Evolutionary conservation across 2,113 vertebrate genomes (phyloP).

Genomic region (Pipra filicauda): DNA sequence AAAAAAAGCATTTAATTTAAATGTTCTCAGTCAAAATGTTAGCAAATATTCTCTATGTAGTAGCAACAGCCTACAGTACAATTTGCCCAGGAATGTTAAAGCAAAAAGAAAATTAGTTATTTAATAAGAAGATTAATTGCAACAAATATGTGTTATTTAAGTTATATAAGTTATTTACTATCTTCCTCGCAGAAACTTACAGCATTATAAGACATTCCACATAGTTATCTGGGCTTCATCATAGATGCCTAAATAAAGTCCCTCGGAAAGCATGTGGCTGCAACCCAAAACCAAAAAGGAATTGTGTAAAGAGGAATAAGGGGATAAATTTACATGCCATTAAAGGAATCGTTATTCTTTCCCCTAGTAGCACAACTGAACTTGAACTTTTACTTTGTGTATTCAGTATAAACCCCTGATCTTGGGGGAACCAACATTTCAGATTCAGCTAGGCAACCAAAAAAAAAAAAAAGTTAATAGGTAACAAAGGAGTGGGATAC

Average conservation of each 20-base stretch:
- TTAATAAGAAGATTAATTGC: background rate
- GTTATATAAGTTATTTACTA: background rate
- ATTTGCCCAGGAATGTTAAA: background rate
- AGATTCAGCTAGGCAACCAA: background rate
- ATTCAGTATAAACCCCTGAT: background rate
- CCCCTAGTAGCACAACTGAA: background rate
- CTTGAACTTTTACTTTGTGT: background rate
- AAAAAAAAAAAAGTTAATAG: background rate
- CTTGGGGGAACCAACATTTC: background rate
- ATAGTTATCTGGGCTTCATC: background rate
- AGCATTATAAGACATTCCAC: background rate
- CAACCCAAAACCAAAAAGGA: background rate
- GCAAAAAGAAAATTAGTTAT: background rate
- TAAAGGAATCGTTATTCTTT: background rate
- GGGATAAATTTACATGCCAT: background rate
- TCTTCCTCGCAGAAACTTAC: background rate
- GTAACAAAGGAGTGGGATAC: background rate
- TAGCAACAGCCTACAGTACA: background rate
- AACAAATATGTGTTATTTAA: background rate
- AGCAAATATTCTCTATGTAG: background rate
- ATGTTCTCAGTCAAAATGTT: background rate
- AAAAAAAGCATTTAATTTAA: background rate
- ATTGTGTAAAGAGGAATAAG: background rate
- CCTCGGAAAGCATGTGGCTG: background rate
- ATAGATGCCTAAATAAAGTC: background rate